Conservation (phyloP, 2,113 vertebrate genomes). For the Grantiella picta region DNA sequence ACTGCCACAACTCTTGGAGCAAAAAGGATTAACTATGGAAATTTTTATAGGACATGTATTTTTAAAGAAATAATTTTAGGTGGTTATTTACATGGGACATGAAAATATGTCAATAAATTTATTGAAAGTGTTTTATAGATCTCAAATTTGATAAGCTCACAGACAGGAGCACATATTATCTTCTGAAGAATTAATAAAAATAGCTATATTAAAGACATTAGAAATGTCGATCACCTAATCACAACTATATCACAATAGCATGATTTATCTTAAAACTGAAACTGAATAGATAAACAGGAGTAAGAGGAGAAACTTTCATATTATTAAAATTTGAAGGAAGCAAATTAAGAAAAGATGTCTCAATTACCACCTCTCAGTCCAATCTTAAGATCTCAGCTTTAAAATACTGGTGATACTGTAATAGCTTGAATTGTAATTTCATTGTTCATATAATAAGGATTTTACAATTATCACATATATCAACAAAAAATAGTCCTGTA, state of each 20-base stretch:
- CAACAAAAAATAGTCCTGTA: not conserved
- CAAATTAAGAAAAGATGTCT: not conserved
- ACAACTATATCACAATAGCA: not conserved
- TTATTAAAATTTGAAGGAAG: not conserved
- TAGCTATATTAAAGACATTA: not conserved
- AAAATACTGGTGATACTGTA: not conserved
- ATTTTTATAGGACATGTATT: not conserved
- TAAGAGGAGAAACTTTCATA: not conserved
- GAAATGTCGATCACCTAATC: not conserved
- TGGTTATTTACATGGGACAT: not conserved
- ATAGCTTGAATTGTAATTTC: not conserved
- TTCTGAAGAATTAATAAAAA: not conserved
- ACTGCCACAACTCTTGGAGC: not conserved
- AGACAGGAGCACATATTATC: not conserved
- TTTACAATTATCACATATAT: not conserved
- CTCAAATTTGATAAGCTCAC: not conserved
- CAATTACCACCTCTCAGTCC: not conserved
- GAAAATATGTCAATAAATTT: not conserved
- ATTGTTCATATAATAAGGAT: not conserved
- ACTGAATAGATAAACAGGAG: not conserved
- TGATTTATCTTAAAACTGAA: not conserved
- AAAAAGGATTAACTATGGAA: not conserved
- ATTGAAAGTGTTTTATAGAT: not conserved
- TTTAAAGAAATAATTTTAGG: not conserved
- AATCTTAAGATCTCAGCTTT: not conserved